Percentiles rank a stretch among this genome's conserved stretches.
phyloP scores from a whole-genome alignment of 1,140 invertebrate species.

The Solenopsis invicta region DNA sequence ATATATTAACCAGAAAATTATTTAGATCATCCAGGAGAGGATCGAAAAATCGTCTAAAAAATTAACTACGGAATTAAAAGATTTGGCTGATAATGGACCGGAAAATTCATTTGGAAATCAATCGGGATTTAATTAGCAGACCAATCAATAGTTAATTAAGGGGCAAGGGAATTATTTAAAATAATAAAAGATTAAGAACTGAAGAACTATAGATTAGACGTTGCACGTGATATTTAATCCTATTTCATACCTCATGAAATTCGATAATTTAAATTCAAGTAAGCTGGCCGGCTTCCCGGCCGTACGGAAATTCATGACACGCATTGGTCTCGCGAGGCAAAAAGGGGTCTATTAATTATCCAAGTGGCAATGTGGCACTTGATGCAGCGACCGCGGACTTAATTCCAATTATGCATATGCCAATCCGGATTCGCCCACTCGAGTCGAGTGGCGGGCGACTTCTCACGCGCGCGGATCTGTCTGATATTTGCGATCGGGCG shows the following conservation, averaged over 20 bases:
- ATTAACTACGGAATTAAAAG: conserved; percentile 8
- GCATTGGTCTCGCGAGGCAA: background rate
- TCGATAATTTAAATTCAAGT: background rate
- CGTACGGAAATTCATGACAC: background rate
- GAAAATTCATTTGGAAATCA: background rate
- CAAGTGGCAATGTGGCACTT: background rate
- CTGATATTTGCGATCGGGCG: conserved; percentile 24
- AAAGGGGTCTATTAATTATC: conserved; percentile 23
- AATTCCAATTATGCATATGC: conserved; percentile 32
- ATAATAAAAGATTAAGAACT: background rate
- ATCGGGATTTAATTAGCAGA: background rate
- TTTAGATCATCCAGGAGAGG: background rate
- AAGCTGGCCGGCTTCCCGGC: background rate
- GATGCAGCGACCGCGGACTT: background rate
- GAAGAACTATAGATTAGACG: background rate
- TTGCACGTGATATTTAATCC: background rate
- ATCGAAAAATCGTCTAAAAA: background rate
- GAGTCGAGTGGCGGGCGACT: background rate
- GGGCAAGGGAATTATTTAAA: background rate
- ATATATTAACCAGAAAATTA: background rate
- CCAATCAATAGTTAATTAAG: background rate
- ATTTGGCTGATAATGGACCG: background rate
- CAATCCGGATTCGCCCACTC: background rate
- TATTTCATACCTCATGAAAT: background rate
- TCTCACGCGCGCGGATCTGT: background rate